Evolutionary conservation across 2,113 vertebrate genomes (phyloP).

Genomic region (Gobius niger): DNA sequence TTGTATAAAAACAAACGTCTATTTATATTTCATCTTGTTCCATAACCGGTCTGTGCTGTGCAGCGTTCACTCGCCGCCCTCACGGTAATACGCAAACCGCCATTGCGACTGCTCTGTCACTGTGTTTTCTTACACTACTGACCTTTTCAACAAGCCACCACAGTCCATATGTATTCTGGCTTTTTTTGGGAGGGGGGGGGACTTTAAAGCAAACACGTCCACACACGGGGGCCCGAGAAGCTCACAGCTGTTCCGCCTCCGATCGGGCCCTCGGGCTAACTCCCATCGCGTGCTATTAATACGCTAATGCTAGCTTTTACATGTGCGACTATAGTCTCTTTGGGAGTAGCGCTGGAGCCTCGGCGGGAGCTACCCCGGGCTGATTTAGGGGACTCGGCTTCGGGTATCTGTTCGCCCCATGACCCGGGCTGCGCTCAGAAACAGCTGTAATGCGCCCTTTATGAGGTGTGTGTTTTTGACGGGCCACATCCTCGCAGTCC

Average conservation of each 20-base stretch:
- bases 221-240: constrained; percentile 3
- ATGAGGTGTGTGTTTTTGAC: constrained; percentile 41
- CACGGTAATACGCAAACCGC: constrained; percentile 5
- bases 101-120: constrained; percentile 15
- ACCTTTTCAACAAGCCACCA: constrained; percentile 35
- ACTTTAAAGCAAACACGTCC: constrained; percentile 37
- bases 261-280: constrained; percentile 54
- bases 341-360: constrained; percentile 39
- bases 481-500: constrained; percentile 17
- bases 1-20: not conserved
- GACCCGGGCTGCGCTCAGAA: constrained; percentile 54
- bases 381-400: constrained; percentile 50
- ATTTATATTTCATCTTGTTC: not conserved
- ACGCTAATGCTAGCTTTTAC: constrained; percentile 29
- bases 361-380: constrained; percentile 19
- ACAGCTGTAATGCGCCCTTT: constrained; percentile 59
- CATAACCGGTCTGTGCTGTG: not conserved
- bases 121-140: constrained; percentile 51
- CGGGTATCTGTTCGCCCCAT: constrained; percentile 69
- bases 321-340: constrained; percentile 32
- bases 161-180: constrained; percentile 56
- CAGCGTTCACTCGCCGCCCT: not conserved
- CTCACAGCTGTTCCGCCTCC: constrained; percentile 58
- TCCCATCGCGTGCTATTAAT: constrained; percentile 67
- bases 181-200: constrained; percentile 28